Evolutionary conservation across 1,140 invertebrate genomes (phyloP).

Genomic region (Sycophaga agraensis): DNA sequence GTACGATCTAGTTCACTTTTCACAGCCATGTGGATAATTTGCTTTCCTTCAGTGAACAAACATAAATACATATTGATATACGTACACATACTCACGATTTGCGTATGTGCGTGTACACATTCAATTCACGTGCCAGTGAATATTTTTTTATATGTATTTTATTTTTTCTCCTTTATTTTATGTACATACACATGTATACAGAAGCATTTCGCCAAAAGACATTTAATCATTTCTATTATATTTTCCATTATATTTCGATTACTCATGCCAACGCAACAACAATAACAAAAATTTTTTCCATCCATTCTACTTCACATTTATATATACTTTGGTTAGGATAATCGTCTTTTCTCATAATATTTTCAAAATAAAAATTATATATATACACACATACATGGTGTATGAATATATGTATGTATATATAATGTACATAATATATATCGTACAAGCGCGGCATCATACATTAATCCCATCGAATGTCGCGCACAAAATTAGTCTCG

Average conservation of each 20-base stretch:
- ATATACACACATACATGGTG: background rate
- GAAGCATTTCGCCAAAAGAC: slow-evolving; percentile 8
- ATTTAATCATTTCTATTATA: slow-evolving; percentile 13
- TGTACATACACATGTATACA: slow-evolving; percentile 29
- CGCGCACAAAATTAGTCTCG: slow-evolving; percentile 21
- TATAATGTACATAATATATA: slow-evolving; percentile 18
- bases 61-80: slow-evolving; percentile 41
- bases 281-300: slow-evolving; percentile 22
- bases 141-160: slow-evolving; percentile 27
- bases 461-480: slow-evolving; percentile 6
- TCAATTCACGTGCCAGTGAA: slow-evolving; percentile 28
- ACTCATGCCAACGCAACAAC: slow-evolving; percentile 28
- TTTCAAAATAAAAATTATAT: slow-evolving; percentile 25
- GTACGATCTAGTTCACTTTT: slow-evolving; percentile 60
- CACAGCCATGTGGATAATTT: slow-evolving; percentile 59
- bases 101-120: slow-evolving; percentile 22
- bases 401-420: slow-evolving; percentile 1
- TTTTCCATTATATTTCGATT: slow-evolving; percentile 15
- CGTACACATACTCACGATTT: slow-evolving; percentile 6
- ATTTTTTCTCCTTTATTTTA: slow-evolving; percentile 23
- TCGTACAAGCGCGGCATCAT: slow-evolving; percentile 11
- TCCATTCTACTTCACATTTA: slow-evolving; percentile 27
- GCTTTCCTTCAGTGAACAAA: slow-evolving; percentile 56
- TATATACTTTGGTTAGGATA: slow-evolving; percentile 46
- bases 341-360: slow-evolving; percentile 33